Conservation (phyloP, 2,113 vertebrate species). For the Nanorana parkeri region DNA sequence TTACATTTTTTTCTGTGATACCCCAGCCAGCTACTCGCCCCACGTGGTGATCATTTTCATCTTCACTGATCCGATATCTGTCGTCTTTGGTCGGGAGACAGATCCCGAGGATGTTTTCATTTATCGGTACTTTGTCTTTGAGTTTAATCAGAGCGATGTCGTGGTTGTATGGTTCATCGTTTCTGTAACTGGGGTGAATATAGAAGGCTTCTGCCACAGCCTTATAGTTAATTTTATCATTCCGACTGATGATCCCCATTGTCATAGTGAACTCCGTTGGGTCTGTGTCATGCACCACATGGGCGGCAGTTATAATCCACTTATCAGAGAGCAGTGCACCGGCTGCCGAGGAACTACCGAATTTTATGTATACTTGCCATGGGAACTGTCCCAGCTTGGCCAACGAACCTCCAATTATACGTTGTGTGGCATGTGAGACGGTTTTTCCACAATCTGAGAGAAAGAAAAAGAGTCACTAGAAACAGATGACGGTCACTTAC, state of each 20-base stretch:
- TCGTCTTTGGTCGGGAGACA: conserved; percentile 62
- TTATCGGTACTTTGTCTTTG: conserved; percentile 59
- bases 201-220: conserved; percentile 60
- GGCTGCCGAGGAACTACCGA: conserved; percentile 16
- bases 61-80: conserved; percentile 41
- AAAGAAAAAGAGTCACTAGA: background rate
- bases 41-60: background rate
- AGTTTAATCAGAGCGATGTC: conserved; percentile 67
- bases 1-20: background rate
- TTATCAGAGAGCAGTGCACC: conserved; percentile 57
- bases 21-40: conserved; percentile 68
- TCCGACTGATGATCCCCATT: conserved; percentile 60
- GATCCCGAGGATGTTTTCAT: conserved; percentile 49
- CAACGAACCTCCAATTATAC: conserved; percentile 55
- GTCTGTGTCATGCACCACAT: background rate
- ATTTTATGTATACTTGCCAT: conserved; percentile 61
- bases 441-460: conserved; percentile 62
- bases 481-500: background rate
- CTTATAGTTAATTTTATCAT: conserved; percentile 29
- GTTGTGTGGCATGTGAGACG: background rate
- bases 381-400: conserved; percentile 66
- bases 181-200: conserved; percentile 60
- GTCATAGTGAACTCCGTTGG: conserved; percentile 55
- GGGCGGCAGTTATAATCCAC: conserved; percentile 68
- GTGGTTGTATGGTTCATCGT: conserved; percentile 55